These are phyloP conservation scores for Globodera ellingtonae DNA, from an alignment of 1,140 invertebrate species.

Conservation along the genomic window DNA sequence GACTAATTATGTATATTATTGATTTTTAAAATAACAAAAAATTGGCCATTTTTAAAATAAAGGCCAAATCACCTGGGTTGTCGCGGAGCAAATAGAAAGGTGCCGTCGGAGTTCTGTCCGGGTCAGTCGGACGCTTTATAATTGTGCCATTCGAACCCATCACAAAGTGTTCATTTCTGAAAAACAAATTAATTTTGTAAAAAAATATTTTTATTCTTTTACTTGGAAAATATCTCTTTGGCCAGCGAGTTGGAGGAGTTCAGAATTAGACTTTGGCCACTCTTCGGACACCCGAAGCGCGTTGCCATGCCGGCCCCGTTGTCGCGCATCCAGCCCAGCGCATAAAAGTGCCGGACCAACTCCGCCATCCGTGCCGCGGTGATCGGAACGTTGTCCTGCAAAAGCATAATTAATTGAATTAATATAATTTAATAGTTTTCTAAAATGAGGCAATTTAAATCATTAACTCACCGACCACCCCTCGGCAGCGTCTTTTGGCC, in stretches of 20 bases:
- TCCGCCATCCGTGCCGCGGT: constrained; percentile 21
- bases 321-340: constrained; percentile 67
- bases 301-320: constrained; percentile 78
- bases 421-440: background rate
- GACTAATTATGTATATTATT: no score
- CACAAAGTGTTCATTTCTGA: constrained; percentile 4
- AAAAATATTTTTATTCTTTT: background rate
- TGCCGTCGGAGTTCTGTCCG: constrained; percentile 4
- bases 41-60: background rate
- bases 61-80: background rate
- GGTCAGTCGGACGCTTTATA: constrained; percentile 1
- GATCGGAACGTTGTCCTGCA: constrained; percentile 20
- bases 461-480: constrained; percentile 2
- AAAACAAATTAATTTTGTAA: background rate
- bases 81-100: constrained; percentile 14
- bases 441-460: background rate
- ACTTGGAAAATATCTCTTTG: constrained; percentile 8
- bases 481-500: background rate
- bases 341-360: constrained; percentile 30
- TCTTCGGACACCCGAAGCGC: background rate
- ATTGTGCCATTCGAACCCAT: background rate
- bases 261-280: background rate
- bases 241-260: constrained; percentile 13
- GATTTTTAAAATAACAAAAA: background rate
- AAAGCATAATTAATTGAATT: background rate